Evolutionary conservation across 2,888 invertebrate genomes (phyloP), one percentile per base, ranked within the genome.

Genomic region (Bugula neritina): DNA sequence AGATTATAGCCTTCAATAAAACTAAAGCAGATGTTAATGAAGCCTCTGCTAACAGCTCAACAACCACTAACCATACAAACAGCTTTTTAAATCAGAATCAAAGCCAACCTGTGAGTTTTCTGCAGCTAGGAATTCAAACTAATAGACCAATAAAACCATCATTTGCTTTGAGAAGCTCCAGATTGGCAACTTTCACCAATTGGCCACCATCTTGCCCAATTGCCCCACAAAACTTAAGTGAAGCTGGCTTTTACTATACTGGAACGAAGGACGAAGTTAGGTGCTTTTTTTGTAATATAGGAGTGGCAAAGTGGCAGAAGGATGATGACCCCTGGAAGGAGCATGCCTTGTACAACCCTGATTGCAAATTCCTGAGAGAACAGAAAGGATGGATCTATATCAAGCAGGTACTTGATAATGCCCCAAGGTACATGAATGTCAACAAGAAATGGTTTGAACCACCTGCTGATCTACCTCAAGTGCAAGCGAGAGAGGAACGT

Each of bases 291-390:
- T 97, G 97, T 83, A 94, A 93, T 77, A 94, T 94, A 63, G 94
- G 95, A 0, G 87, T 97, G 2, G 91, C 93, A 79, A 93, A 94
- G 82, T 97, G 96, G 96, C 92, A 93, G 81, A 89, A 89, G 63
- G 88, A 89, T 73, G 96, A 97, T 83, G 90, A 92, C 77, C 94
- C 96, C 0, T 96, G 95, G 94, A 90, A 91, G 76, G 94, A 97
- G 83, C 96, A 97, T 85, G 94, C 94, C 0, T 87, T 90, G 43
- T 96, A 94, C 94, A 92, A 92, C 81, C 89, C 90, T 21, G 89
- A 90, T 73, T 97, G 97, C 81, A 89, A 89, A 25, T 95, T 89
- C 84, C 88, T 97, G 3, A 87, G 90, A 74, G 86, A 91, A 73
- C 90, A 90, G 74, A 93, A 93, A 82, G 93, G 94, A 17, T 17